These are phyloP conservation scores for Dolichallabes microphthalmus DNA, from an alignment of 2,113 vertebrate species.

Conservation along the genomic window DNA sequence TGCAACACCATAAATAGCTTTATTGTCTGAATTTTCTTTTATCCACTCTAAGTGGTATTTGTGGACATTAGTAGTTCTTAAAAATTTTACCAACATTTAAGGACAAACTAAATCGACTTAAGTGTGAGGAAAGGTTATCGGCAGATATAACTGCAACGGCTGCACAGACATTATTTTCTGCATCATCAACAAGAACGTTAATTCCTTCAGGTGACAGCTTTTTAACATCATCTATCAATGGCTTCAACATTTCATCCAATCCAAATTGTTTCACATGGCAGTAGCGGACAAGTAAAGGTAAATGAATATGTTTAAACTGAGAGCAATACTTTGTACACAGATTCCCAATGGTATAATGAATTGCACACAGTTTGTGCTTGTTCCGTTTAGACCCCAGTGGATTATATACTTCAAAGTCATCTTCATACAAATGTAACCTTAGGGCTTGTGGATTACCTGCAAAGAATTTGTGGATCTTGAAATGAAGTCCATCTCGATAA, in stretches of 20 bases:
- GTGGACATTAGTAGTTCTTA: too few relatives aligned
- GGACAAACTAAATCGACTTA: constrained; percentile 31
- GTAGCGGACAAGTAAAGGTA: constrained; percentile 13
- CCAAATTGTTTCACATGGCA: constrained; percentile 15
- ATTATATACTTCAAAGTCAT: constrained; percentile 34
- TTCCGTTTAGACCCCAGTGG: background rate
- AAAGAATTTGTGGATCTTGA: constrained; percentile 19
- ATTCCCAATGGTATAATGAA: constrained; percentile 22
- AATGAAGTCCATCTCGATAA: constrained; percentile 13
- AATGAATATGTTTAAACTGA: constrained; percentile 31
- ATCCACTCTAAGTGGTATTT: constrained; percentile 17
- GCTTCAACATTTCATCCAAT: constrained; percentile 20
- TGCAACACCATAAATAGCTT: background rate
- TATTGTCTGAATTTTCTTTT: background rate
- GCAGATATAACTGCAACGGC: constrained; percentile 7
- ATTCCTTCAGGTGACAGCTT: constrained; percentile 22
- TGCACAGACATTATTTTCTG: background rate
- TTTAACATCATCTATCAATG: constrained; percentile 23
- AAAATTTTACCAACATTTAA: constrained; percentile 29
- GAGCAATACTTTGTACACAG: constrained; percentile 26
- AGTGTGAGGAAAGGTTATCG: constrained; percentile 25
- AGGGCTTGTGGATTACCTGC: background rate
- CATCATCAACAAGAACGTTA: too few relatives aligned
- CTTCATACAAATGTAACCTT: constrained; percentile 27
- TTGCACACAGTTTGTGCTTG: constrained; percentile 4